A percentile compares a stretch with the other conserved stretches of the same genome.
These are phyloP conservation scores for Spisula solida DNA, from an alignment of 2,888 invertebrate species.

Conservation along the genomic window DNA sequence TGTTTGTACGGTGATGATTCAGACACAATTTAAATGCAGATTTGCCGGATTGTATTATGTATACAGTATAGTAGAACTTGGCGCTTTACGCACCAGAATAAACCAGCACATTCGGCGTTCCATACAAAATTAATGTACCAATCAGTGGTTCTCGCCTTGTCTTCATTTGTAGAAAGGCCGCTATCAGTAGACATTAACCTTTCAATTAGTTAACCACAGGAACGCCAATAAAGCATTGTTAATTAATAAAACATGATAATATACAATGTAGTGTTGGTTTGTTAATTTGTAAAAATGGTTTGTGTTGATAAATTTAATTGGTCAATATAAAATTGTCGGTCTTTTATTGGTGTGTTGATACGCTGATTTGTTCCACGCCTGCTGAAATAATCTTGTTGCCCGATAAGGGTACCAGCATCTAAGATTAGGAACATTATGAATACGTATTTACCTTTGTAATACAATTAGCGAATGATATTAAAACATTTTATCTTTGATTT, in stretches of 20 bases:
- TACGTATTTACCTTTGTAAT: conserved; percentile 2
- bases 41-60: too few relatives aligned
- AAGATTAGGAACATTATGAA: neutral
- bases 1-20: too few relatives aligned
- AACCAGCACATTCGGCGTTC: neutral
- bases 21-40: too few relatives aligned
- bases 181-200: conserved; percentile 36
- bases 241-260: conserved; percentile 48
- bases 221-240: conserved; percentile 54
- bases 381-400: conserved; percentile 16
- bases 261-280: conserved; percentile 44
- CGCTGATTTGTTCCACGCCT: conserved; percentile 43
- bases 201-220: conserved; percentile 51
- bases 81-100: too few relatives aligned
- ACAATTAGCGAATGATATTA: conserved; percentile 3
- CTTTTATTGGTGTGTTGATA: conserved; percentile 45
- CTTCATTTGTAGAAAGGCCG: neutral
- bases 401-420: conserved; percentile 19
- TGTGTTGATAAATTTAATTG: conserved; percentile 51
- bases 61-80: too few relatives aligned
- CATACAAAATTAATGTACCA: neutral
- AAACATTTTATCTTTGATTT: conserved; percentile 12
- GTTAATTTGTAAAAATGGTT: conserved; percentile 55
- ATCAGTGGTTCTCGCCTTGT: neutral
- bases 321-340: conserved; percentile 45